phyloP scores from a whole-genome alignment of 2,797 vertebrate species.

The Cynodonichthys magdalenae region DNA sequence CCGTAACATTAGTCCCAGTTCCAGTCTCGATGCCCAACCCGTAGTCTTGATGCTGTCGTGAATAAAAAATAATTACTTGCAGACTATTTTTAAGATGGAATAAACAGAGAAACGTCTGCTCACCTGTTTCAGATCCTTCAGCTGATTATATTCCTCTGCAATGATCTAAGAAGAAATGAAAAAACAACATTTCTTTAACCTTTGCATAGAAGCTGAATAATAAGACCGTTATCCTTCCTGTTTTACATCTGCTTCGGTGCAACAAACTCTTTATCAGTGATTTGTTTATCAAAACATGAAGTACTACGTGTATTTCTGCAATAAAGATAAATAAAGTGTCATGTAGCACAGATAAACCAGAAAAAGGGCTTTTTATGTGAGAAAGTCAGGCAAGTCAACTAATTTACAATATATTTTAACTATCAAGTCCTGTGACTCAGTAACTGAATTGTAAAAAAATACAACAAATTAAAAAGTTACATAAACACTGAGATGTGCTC shows the following conservation, averaged over 20 bases:
- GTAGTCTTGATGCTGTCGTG: background rate
- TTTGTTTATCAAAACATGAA: background rate
- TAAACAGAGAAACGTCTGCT: constrained; percentile 41
- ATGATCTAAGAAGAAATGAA: constrained; percentile 67
- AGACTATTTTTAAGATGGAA: constrained; percentile 3
- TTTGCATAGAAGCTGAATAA: background rate
- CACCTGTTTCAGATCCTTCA: constrained; percentile 88
- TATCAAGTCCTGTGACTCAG: no score
- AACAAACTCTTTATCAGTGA: background rate
- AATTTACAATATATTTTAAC: no score
- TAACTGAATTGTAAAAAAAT: no score
- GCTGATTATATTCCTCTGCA: constrained; percentile 88
- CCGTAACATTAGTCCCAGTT: no score
- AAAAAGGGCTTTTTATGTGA: background rate
- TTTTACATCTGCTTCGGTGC: background rate
- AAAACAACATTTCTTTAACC: background rate
- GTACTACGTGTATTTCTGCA: no score
- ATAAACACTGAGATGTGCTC: background rate
- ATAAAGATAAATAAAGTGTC: background rate
- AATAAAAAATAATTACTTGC: background rate
- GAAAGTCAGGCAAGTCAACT: no score
- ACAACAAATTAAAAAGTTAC: no score
- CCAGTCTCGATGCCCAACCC: no score
- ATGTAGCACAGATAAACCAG: background rate
- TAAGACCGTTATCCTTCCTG: background rate